A percentile compares a stretch with the other conserved stretches of the same genome.
These are phyloP conservation scores for Scolopax rusticola DNA, from an alignment of 2,797 vertebrate species.

Conservation along the genomic window DNA sequence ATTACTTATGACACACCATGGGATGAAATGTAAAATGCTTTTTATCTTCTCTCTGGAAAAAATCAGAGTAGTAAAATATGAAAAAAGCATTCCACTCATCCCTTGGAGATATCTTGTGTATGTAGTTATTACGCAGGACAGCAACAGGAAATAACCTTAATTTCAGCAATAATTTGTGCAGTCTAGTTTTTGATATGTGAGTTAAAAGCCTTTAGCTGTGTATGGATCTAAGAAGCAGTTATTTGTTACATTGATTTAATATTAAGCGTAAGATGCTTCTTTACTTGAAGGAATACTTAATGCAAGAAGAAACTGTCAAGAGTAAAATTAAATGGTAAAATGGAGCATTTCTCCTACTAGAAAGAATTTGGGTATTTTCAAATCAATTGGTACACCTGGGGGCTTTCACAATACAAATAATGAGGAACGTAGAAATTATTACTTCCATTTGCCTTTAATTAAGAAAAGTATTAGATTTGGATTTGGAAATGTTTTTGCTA, in stretches of 20 bases:
- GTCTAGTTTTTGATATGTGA: not conserved
- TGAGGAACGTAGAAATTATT: not conserved
- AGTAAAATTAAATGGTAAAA: not conserved
- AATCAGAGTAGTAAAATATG: not conserved
- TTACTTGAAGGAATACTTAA: constrained; percentile 8
- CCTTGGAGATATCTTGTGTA: not conserved
- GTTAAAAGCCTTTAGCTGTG: not conserved
- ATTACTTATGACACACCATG: not conserved
- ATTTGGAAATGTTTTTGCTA: not conserved
- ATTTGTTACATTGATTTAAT: not conserved
- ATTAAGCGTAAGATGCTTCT: not conserved
- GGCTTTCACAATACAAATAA: not conserved
- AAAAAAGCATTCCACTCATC: not conserved
- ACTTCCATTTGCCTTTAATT: not conserved
- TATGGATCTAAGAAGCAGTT: not conserved
- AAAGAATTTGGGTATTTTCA: not conserved
- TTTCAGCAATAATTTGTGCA: not conserved
- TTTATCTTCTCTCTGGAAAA: not conserved
- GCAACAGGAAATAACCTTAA: not conserved
- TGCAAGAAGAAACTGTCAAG: not conserved
- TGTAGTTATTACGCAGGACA: not conserved
- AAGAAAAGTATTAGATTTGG: not conserved
- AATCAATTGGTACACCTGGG: not conserved
- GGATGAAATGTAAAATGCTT: not conserved
- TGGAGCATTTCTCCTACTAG: not conserved